These are phyloP conservation scores for Gallinago nigripennis DNA, from an alignment of 2,797 vertebrate species.

Conservation along the genomic window DNA sequence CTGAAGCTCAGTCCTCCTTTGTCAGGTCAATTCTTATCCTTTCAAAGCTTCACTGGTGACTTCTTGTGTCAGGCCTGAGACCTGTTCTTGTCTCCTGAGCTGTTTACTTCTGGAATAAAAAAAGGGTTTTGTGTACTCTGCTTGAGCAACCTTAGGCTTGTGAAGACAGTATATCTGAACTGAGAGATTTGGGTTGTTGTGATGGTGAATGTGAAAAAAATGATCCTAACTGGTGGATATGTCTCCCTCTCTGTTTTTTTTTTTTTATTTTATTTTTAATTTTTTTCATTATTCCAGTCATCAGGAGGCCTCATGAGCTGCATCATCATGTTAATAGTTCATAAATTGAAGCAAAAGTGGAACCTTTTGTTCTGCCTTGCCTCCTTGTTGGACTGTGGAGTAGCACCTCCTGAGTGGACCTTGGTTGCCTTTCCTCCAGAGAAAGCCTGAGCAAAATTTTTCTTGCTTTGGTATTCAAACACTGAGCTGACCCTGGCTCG, in stretches of 20 bases:
- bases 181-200: background rate
- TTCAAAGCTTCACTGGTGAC: background rate
- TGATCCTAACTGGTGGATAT: background rate
- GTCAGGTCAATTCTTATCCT: background rate
- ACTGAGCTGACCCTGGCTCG: background rate
- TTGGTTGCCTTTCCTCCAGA: background rate
- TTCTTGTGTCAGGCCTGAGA: background rate
- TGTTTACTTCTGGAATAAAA: background rate
- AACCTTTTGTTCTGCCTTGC: background rate
- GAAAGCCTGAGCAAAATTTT: background rate
- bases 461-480: background rate
- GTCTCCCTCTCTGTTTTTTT: background rate
- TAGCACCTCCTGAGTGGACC: background rate
- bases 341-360: background rate
- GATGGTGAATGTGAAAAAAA: background rate
- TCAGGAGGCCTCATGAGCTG: background rate
- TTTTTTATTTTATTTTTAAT: too few species aligned
- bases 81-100: background rate
- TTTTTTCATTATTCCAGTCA: background rate
- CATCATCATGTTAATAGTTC: background rate
- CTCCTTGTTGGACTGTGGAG: background rate
- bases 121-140: background rate
- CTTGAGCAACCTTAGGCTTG: background rate
- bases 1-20: background rate
- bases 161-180: background rate